A percentile compares a stretch with the other conserved stretches of the same genome.
phyloP scores from a whole-genome alignment of 2,888 invertebrate genomes.

The Acrocyrtus sp. region DNA sequence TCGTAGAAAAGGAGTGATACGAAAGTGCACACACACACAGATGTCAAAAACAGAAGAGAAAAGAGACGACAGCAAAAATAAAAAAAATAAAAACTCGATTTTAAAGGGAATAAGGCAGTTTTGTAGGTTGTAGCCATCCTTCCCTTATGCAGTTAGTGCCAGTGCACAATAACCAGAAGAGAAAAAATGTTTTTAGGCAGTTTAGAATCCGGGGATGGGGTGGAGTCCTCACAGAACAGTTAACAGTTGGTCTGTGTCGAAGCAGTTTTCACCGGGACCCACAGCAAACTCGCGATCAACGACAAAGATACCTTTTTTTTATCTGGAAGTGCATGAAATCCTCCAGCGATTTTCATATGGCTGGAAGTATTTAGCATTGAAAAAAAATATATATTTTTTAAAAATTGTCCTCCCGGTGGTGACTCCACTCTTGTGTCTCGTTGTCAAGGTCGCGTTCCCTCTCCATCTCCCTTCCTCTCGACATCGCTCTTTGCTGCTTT shows the following conservation, averaged over 20 bases:
- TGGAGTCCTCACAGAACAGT: constrained; percentile 44
- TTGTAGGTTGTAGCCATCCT: no score
- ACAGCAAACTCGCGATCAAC: no score
- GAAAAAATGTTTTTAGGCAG: no score
- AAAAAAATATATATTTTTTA: no score
- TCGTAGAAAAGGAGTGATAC: constrained; percentile 54
- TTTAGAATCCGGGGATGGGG: no score
- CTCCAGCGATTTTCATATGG: no score
- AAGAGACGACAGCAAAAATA: constrained; percentile 45
- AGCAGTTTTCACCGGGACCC: constrained; percentile 40
- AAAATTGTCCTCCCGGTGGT: constrained; percentile 7
- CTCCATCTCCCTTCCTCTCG: no score
- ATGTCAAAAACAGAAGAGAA: constrained; percentile 63
- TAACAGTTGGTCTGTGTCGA: constrained; percentile 48
- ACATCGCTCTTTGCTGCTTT: neutral
- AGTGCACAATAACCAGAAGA: constrained; percentile 42
- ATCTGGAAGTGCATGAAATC: no score
- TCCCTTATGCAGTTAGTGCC: no score
- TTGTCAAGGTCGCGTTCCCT: constrained; percentile 26
- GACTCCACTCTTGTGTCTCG: neutral
- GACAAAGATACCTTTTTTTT: constrained; percentile 3
- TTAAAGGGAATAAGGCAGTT: no score
- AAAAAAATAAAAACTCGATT: no score
- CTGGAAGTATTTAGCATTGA: no score
- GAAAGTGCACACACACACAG: constrained; percentile 60